Base-by-base conservation (phyloP, 1,140 invertebrate genomes). In the Aphaenogaster ashmeadi region DNA sequence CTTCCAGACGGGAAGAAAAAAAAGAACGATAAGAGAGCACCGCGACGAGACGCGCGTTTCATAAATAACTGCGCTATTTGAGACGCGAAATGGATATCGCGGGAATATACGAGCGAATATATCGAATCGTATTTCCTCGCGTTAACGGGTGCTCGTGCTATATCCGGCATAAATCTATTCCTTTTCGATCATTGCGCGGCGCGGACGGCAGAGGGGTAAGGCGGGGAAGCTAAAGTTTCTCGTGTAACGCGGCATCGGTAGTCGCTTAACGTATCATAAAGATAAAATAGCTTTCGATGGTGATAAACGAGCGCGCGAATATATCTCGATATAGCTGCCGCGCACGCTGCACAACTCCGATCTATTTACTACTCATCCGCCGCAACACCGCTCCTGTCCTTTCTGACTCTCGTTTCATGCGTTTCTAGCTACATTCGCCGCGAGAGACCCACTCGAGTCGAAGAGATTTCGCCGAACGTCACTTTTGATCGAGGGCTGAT, bases 401-500 rank as follows among this genome's bases (percentile, higher is more conserved):
- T 27, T 27, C 41, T 13, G 13, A 52, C 15, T 58, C 66, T 33
- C n/a, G 60, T 66, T 89, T 89, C 77, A 78, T 81, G 88, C 47
- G 74, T 58, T 56, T 72, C 64, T 77, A 21, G 36, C 9, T 41
- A 81, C 56, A 11, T 41, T 77, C 38, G 38, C 71, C 36, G 60
- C 15, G 52, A 66, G 69, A n/a, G 38, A 81, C 3, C 13, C 74
- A 38, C 64, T 11, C 52, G 54, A 89, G 44, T 62, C 62, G 50
- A 33, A 8, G n/a, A 38, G 60, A 81, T 60, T 74, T 58, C 66
- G n/a, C 13, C 27, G 11, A 62, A 69, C 56, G 54, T 86, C 58
- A 89, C 88, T 89, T 86, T 67, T 69, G 67, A 54, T 64, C 54
- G 75, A 27, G 56, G 52, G 87, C 88, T 75, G 88, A 86, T 77